Percentiles rank a stretch among this genome's conserved stretches.
phyloP scores from a whole-genome alignment of 37 sponge, comb jelly and placozoan genomes.

The Mnemiopsis leidyi region DNA sequence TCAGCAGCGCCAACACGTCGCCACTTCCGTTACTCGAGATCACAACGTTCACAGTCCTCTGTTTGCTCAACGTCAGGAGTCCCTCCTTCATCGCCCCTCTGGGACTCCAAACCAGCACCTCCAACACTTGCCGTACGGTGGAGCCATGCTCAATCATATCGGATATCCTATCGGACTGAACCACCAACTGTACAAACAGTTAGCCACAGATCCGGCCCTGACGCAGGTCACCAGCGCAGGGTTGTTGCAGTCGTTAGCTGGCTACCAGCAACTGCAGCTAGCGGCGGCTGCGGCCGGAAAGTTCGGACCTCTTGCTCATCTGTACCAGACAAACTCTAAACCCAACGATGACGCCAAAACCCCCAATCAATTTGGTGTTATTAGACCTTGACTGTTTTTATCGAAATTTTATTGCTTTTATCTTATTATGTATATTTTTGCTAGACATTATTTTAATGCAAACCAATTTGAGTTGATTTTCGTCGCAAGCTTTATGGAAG shows the following conservation, averaged over 20 bases:
- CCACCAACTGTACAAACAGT: constrained; percentile 50
- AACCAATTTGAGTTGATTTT: constrained; percentile 63
- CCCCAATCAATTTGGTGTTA: constrained; percentile 61
- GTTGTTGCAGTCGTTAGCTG: constrained; percentile 52
- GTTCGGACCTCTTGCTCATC: constrained; percentile 35
- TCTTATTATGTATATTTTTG: constrained; percentile 64
- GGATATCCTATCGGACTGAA: constrained; percentile 60
- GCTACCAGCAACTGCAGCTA: constrained; percentile 53
- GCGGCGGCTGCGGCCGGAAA: constrained; percentile 58
- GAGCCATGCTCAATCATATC: constrained; percentile 49
- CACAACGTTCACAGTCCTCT: background rate
- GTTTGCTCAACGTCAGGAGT: constrained; percentile 2
- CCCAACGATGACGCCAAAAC: background rate
- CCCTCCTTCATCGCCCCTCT: constrained; percentile 14
- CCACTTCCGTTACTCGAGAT: background rate
- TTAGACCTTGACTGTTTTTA: constrained; percentile 56
- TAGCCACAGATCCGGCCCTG: background rate
- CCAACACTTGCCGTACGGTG: constrained; percentile 32
- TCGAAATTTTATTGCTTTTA: constrained; percentile 60
- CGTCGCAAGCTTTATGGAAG: constrained; percentile 60
- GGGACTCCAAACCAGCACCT: constrained; percentile 42
- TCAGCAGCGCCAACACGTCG: constrained; percentile 43
- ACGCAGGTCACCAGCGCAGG: constrained; percentile 8
- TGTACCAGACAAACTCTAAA: constrained; percentile 49
- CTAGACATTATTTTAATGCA: constrained; percentile 63